These are phyloP conservation scores for Oxycera nigricornis DNA, from an alignment of 2,888 invertebrate species.

Conservation along the genomic window DNA sequence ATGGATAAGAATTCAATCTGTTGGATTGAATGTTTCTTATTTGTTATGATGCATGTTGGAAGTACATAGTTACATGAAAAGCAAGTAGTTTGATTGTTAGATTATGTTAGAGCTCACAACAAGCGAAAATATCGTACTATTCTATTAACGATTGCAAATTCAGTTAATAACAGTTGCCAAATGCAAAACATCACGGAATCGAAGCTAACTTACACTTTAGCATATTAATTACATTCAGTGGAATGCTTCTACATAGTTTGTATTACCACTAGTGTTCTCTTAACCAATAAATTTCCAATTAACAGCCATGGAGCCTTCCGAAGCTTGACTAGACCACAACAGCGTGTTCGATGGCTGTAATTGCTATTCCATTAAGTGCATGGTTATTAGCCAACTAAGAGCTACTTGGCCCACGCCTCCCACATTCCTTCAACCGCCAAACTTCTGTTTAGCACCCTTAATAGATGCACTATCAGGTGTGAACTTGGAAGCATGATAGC, in stretches of 20 bases:
- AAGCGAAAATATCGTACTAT: no score
- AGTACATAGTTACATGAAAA: not conserved
- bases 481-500: not conserved
- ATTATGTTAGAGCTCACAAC: no score
- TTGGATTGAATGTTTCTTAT: not conserved
- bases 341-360: not conserved
- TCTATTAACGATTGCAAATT: no score
- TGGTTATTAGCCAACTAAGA: not conserved
- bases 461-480: conserved; percentile 26
- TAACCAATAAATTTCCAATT: not conserved
- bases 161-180: no score
- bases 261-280: no score
- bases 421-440: not conserved
- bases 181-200: no score
- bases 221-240: no score
- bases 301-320: not conserved
- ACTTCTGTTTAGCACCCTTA: conserved; percentile 2
- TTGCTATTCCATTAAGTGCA: not conserved
- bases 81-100: no score
- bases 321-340: not conserved
- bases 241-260: no score
- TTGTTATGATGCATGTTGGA: not conserved
- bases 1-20: not conserved
- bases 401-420: not conserved
- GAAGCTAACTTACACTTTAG: no score